Evolutionary conservation across 2,797 vertebrate genomes (phyloP).

Genomic region (Discoglossus pictus): DNA sequence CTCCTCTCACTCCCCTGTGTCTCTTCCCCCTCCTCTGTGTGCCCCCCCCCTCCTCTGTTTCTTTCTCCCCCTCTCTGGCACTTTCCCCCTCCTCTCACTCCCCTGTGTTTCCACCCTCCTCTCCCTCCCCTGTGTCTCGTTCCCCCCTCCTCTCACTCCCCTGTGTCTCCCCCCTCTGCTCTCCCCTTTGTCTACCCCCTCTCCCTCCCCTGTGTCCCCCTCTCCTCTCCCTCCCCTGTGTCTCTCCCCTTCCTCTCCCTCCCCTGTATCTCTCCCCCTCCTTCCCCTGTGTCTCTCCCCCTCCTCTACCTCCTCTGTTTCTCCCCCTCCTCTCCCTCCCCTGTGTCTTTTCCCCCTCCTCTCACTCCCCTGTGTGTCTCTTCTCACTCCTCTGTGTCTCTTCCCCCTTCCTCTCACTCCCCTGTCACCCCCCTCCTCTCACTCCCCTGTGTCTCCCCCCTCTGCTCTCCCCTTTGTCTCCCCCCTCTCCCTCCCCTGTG

Average conservation of each 20-base stretch:
- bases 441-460: neutral
- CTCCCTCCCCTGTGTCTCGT: neutral
- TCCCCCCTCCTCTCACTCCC: neutral
- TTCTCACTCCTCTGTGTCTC: neutral
- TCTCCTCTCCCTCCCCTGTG: neutral
- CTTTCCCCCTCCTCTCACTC: no score
- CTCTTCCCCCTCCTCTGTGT: no score
- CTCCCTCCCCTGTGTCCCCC: constrained; percentile 13
- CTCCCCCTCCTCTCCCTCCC: constrained; percentile 4
- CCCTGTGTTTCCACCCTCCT: no score
- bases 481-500: neutral
- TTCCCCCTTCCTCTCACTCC: neutral
- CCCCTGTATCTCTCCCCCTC: neutral
- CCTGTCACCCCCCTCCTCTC: neutral
- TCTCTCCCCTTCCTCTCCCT: constrained; percentile 6
- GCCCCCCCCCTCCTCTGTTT: no score
- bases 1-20: no score
- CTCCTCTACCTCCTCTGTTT: constrained; percentile 2
- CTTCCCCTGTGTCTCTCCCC: constrained; percentile 34
- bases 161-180: constrained; percentile 33
- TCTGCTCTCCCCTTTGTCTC: neutral
- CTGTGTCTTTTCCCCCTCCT: neutral
- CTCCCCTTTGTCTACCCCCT: constrained; percentile 11
- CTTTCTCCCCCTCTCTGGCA: no score
- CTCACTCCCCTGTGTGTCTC: neutral